Conservation (phyloP, 2,888 invertebrate species). For the Coremacera marginata region DNA sequence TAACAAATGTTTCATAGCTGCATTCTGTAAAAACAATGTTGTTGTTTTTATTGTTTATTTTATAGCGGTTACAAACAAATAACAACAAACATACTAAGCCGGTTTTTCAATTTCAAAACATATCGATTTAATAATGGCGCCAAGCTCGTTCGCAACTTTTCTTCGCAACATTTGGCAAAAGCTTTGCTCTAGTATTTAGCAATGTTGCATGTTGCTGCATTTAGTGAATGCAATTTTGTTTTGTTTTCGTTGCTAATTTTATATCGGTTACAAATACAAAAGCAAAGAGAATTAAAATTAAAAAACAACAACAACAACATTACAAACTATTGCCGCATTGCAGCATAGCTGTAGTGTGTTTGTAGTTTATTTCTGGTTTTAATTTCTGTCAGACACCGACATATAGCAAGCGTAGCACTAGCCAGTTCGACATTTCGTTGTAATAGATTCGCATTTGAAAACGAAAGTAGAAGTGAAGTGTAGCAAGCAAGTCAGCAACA, state of each 20-base stretch:
- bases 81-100: neutral
- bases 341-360: slow-evolving; percentile 22
- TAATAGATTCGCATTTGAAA: slow-evolving; percentile 11
- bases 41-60: neutral
- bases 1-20: too few species aligned
- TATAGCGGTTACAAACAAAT: neutral
- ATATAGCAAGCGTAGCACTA: neutral
- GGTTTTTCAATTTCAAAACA: neutral
- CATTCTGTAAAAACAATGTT: neutral
- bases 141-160: neutral
- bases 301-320: neutral
- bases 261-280: slow-evolving; percentile 4
- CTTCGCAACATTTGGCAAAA: neutral
- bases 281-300: too few species aligned
- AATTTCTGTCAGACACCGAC: slow-evolving; percentile 1
- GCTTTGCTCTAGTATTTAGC: neutral
- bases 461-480: slow-evolving; percentile 21
- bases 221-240: neutral
- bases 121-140: neutral
- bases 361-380: slow-evolving; percentile 31
- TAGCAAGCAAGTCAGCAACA: neutral
- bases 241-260: slow-evolving; percentile 13
- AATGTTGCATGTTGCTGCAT: neutral
- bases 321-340: slow-evolving; percentile 26
- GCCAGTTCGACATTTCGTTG: neutral